phyloP scores from a whole-genome alignment of 2,797 vertebrate genomes.

The Poeciliopsis presidionis region DNA sequence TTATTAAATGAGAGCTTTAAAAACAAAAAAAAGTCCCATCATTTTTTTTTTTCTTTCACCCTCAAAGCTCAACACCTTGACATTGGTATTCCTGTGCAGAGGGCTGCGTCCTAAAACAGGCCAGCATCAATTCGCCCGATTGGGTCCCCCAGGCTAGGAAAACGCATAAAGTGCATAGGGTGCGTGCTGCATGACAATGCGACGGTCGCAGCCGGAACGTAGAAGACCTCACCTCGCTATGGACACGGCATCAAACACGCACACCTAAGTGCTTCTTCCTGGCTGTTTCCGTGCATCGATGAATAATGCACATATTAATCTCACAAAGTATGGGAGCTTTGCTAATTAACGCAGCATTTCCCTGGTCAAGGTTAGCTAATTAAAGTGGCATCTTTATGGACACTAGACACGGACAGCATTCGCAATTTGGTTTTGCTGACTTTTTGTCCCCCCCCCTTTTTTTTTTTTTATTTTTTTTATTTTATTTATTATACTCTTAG shows the following conservation, averaged over 20 bases:
- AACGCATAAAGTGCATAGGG: conserved; percentile 34
- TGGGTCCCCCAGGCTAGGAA: conserved; percentile 44
- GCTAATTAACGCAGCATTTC: conserved; percentile 49
- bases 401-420: conserved; percentile 27
- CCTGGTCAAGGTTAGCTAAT: conserved; percentile 55
- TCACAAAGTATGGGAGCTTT: conserved; percentile 49
- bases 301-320: conserved; percentile 75
- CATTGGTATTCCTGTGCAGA: conserved; percentile 46
- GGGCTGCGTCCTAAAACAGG: conserved; percentile 49
- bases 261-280: conserved; percentile 47
- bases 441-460: not conserved
- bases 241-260: conserved; percentile 43
- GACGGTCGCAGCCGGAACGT: conserved; percentile 49
- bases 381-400: conserved; percentile 49
- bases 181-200: conserved; percentile 55
- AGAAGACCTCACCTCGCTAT: conserved; percentile 43
- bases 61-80: conserved; percentile 39
- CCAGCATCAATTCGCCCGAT: conserved; percentile 53
- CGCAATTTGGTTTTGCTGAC: conserved; percentile 19
- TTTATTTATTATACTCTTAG: not conserved
- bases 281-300: conserved; percentile 46
- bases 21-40: conserved; percentile 51
- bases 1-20: conserved; percentile 59
- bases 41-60: conserved; percentile 30
- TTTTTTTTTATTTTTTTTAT: not conserved